Percentiles rank a stretch among this genome's conserved stretches.
Evolutionary conservation across 2,888 invertebrate species (phyloP).

Genomic region (Tinea pellionella): DNA sequence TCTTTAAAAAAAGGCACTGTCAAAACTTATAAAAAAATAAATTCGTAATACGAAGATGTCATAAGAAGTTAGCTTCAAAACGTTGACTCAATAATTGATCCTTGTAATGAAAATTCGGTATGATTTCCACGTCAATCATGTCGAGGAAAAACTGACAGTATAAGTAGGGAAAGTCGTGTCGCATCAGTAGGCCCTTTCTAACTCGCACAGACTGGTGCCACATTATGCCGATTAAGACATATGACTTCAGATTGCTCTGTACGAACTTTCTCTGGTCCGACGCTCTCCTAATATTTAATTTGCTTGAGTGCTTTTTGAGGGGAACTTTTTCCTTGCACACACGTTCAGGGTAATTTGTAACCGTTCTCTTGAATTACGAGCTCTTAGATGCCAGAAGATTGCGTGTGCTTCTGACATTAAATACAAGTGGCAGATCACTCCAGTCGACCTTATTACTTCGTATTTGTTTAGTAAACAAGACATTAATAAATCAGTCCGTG

Average conservation of each 20-base stretch:
- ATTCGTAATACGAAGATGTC: background rate
- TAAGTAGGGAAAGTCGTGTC: slow-evolving; percentile 48
- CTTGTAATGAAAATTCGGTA: slow-evolving; percentile 22
- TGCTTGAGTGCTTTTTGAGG: slow-evolving; percentile 63
- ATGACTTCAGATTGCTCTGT: slow-evolving; percentile 53
- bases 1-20: background rate
- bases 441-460: slow-evolving; percentile 1
- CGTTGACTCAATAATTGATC: slow-evolving; percentile 12
- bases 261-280: slow-evolving; percentile 40
- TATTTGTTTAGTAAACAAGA: background rate
- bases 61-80: background rate
- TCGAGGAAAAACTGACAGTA: slow-evolving; percentile 24
- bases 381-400: slow-evolving; percentile 34
- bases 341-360: slow-evolving; percentile 60
- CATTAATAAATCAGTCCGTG: background rate
- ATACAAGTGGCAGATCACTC: slow-evolving; percentile 21
- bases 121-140: slow-evolving; percentile 42
- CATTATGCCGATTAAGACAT: slow-evolving; percentile 66
- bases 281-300: slow-evolving; percentile 63
- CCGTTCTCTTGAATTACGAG: slow-evolving; percentile 55
- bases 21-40: background rate
- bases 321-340: slow-evolving; percentile 49
- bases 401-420: slow-evolving; percentile 37
- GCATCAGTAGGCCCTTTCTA: slow-evolving; percentile 26
- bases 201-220: slow-evolving; percentile 49